phyloP scores from a whole-genome alignment of 2,888 invertebrate species.

The Sinelater perroti region DNA sequence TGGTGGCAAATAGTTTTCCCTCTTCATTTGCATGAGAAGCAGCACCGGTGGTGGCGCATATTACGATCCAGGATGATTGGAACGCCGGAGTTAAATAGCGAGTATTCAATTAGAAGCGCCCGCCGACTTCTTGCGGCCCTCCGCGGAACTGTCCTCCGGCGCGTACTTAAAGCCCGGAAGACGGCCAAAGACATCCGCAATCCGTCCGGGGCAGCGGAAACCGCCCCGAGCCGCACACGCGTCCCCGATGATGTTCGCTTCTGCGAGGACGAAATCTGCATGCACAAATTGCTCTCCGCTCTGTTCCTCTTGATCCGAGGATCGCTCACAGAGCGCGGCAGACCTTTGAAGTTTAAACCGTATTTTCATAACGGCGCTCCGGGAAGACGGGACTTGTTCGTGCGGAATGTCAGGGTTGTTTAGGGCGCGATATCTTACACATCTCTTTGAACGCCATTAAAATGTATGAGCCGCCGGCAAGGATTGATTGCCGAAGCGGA shows the following conservation, averaged over 20 bases:
- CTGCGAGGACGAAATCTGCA: conserved; percentile 53
- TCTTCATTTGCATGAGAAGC: conserved; percentile 41
- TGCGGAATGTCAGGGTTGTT: conserved; percentile 42
- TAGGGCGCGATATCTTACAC: conserved; percentile 44
- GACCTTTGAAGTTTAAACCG: conserved; percentile 57
- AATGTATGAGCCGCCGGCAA: conserved; percentile 42
- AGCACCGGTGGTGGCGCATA: conserved; percentile 21
- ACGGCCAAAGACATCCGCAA: conserved; percentile 46
- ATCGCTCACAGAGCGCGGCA: conserved; percentile 52
- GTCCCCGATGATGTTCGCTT: conserved; percentile 52
- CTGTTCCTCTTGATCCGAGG: conserved; percentile 52
- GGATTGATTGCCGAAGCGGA: conserved; percentile 36
- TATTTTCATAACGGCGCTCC: conserved; percentile 56
- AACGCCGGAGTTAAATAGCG: neutral
- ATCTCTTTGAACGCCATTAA: conserved; percentile 46
- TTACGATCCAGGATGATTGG: conserved; percentile 20
- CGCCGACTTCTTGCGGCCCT: conserved; percentile 16
- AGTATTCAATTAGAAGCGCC: conserved; percentile 26
- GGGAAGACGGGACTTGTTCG: conserved; percentile 38
- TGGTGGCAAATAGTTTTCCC: conserved; percentile 40
- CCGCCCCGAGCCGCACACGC: conserved; percentile 43
- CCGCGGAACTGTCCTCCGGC: conserved; percentile 26
- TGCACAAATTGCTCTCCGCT: conserved; percentile 56
- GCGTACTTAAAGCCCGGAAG: conserved; percentile 40
- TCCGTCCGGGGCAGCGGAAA: conserved; percentile 42